Evolutionary conservation across 2,888 invertebrate species (phyloP), one percentile per base, ranked within the genome.

Genomic region (Schrankia costaestrigalis): DNA sequence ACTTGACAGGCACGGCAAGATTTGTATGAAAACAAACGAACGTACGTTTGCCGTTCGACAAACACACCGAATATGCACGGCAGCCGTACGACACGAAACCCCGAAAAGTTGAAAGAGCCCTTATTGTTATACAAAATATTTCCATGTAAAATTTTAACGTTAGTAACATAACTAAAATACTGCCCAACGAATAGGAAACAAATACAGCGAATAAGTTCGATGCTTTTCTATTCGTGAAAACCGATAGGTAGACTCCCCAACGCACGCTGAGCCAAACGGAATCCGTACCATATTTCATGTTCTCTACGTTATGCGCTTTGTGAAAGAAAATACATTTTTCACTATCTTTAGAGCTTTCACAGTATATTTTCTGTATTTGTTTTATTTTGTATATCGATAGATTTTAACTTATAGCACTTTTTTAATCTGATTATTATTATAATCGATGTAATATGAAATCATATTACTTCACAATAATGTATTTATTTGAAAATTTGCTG

Each of bases 281-380:
- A 85, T 83, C 83, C 84, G 68, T 61, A 76, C 80, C 75, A 83
- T 86, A 84, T 84, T 83, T 86, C 84, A 86, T 80, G 83, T 81
- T 78, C 71, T 72, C 72, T 66, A 70, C 78, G 81, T 77, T 84
- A 79, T 83, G 79, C 81, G 82, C 81, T 83, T 80, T 84, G 82
- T 80, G 77, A 80, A 83, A 84, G 85, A 82, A 83, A 84, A 83
- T 83, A 81, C 79, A 84, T 86, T 84, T 84, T 80, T 83, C 81
- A 81, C 82, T 79, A 81, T 80, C 79, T 79, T 77, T 71, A 74
- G 63, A 79, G 74, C 71, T 74, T 74, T 71, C 63, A 51, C 63
- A 64, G 68, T 72, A 63, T 67, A 68, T 69, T 70, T 62, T 63
- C 69, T 72, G 64, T 78, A 71, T 72, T 74, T 77, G 68, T 69